Evolutionary conservation across 2,888 invertebrate genomes (phyloP), one percentile per base, ranked within the genome.

Genomic region (Clostera curtula): DNA sequence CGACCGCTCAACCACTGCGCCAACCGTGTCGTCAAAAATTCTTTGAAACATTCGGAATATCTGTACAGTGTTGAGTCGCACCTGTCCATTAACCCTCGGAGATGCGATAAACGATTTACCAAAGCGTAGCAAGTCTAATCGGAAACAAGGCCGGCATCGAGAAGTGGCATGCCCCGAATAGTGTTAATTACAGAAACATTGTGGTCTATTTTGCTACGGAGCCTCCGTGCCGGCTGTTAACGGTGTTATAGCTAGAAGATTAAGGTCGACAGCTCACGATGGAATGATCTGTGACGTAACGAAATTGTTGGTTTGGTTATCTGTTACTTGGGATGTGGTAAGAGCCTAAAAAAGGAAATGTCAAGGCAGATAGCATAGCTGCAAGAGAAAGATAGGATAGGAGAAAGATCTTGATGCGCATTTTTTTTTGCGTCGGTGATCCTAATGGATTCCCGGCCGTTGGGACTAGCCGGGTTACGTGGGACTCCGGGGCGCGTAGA

Each of bases 41-140:
- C 25, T 22, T 23, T 40, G 38, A 37, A 31, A 25, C 31, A 35
- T 40, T 34, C 20, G 27, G 44, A 40, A 46, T 52, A 59, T 65
- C 74, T 77, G 73, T 55, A 42, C 42, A 60, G 45, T 51, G 49
- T 76, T 56, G 49, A 53, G 50, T 69, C 56, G 57, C 72, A 65
- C 58, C 71, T 64, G 71, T 55, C 62, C 57, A 61, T 71, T 66
- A 68, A 65, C 60, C 64, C 59, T 55, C 51, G 40, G 40, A 55
- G 51, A 56, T 56, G 63, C 69, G 71, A 65, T 72, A 74, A 80
- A 71, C 70, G 72, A 77, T 80, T 76, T 71, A 74, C 66, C 61
- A 66, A 59, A 61, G 57, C 59, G 52, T 52, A 64, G 67, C 71
- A 66, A 54, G 40, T 51, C 75, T 59, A 76, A 80, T 77, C 56